Base-by-base conservation (phyloP, 2,797 vertebrate species). In the Onychomys leucogaster region DNA sequence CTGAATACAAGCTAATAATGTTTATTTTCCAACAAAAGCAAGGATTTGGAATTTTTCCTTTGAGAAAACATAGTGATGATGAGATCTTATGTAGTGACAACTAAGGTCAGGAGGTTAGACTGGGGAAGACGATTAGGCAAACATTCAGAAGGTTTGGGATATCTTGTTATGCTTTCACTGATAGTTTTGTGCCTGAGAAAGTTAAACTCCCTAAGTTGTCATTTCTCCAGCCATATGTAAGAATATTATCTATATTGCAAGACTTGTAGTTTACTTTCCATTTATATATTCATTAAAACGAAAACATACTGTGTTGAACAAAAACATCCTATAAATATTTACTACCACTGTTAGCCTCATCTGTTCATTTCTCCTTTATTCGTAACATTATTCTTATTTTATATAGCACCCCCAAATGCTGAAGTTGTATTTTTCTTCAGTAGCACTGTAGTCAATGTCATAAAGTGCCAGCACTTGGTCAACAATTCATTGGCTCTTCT, bases 21-120 rank as follows among this genome's bases (percentile, higher is more conserved):
- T 49, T 92, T 96, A 90, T 90, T 95, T 98, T 52, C 25, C 76
- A 92, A 76, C 14, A 95, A 90, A 23, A 29, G 19, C n/a, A 90
- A 2, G 0, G 34, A 83, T 81, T 61, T 59, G 49, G 52, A 21
- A 83, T 93, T 94, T 49, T 94, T 85, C 71, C 49, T 94, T 89
- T 46, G 14, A 75, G 17, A 91, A 88, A 80, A 89, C 46, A 55
- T 10, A 91, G 85, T 94, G 85, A 83, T 37, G 59, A 85, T 95
- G 12, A 90, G 89, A 93, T 41, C 4, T 75, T 90, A 55, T 69
- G 52, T 83, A 93, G 49, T 57, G 34, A 14, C 82, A 77, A 14
- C 23, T 23, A 29, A 77, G 12, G 13, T 63, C 59, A 65, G 25
- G 25, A 29, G 16, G 9, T 43, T 19, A 84, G 59, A 34, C 11